Base-by-base conservation (phyloP, 2,888 invertebrate genomes). In the Zele albiditarsus region DNA sequence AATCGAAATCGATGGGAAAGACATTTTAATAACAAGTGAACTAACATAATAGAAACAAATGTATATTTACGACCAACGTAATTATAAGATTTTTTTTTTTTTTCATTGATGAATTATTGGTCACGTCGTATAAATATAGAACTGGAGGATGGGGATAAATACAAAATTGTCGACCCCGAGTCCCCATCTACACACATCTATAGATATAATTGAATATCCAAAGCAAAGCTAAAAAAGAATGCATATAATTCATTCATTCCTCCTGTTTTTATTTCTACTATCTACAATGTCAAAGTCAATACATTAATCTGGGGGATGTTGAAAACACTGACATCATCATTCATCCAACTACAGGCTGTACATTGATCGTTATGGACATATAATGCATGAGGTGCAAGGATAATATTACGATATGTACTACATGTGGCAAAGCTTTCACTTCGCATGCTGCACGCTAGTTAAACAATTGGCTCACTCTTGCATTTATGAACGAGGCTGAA, bases 361-460 rank as follows among this genome's bases (percentile, higher is more conserved):
- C 20, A 53, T n/a, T 53, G 8, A 53, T 53, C 53, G 8, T 53
- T 2, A 53, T 53, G n/a, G 20, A 20, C 6, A 53, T 20, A 53
- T 20, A n/a, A n/a, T 62, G 12, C 23, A 31, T 20, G 31, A 62
- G 33, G 63, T 31, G 63, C 31, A 63, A 33, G 63, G 65, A 65
- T 65, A 65, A 38, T 38, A 16, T 65, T 38, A 16, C 31, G 62
- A 3, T 42, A 12, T 38, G 33, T 38, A 33, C 12, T 62, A 3
- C 31, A 62, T 46, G 16, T 46, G 46, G 3, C 46, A 16, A 6
- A 46, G 53, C 57, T 76, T 53, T 60, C 31, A 73, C 79, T 79
- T 87, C 77, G 87, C 87, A 84, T 87, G 87, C 78, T 80, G 78
- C 79, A 78, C 81, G 83, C 81, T 81, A 86, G 84, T 87, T 86